A percentile compares a stretch with the other conserved stretches of the same genome.
Evolutionary conservation across 2,113 vertebrate genomes (phyloP).

Genomic region (Vombatus ursinus): DNA sequence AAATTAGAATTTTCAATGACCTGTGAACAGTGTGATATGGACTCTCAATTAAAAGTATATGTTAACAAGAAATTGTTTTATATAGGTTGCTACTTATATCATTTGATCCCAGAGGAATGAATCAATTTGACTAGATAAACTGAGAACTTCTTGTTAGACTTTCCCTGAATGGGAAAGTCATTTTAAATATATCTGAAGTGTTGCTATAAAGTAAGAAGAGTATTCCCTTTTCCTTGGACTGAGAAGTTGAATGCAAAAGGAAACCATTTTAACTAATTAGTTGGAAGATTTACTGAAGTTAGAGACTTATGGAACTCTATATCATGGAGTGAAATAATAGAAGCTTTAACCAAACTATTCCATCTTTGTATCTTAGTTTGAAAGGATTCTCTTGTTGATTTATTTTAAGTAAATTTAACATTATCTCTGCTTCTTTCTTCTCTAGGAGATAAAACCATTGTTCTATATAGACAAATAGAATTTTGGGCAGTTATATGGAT

Average conservation of each 20-base stretch:
- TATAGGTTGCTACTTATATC: not conserved
- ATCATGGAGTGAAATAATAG: not conserved
- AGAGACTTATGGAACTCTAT: not conserved
- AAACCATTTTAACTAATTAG: slow-evolving; percentile 4
- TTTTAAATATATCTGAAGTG: not conserved
- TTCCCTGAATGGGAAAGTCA: not conserved
- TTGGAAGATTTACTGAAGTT: slow-evolving; percentile 18
- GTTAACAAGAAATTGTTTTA: not conserved
- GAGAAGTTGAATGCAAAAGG: not conserved
- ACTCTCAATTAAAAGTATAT: not conserved
- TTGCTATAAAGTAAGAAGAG: not conserved
- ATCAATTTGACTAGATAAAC: not conserved
- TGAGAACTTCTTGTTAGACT: not conserved
- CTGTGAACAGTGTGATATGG: not conserved
- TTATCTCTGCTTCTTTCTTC: not conserved
- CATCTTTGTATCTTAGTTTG: not conserved
- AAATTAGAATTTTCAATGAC: not conserved
- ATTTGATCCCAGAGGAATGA: not conserved
- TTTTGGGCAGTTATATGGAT: not conserved
- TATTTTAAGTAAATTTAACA: not conserved
- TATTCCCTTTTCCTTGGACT: not conserved
- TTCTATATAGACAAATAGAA: not conserved
- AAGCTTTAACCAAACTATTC: not conserved
- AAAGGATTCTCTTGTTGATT: not conserved
- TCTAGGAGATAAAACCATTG: not conserved